Base-by-base conservation (phyloP, 2,113 vertebrate species). In the Montifringilla adamsi region DNA sequence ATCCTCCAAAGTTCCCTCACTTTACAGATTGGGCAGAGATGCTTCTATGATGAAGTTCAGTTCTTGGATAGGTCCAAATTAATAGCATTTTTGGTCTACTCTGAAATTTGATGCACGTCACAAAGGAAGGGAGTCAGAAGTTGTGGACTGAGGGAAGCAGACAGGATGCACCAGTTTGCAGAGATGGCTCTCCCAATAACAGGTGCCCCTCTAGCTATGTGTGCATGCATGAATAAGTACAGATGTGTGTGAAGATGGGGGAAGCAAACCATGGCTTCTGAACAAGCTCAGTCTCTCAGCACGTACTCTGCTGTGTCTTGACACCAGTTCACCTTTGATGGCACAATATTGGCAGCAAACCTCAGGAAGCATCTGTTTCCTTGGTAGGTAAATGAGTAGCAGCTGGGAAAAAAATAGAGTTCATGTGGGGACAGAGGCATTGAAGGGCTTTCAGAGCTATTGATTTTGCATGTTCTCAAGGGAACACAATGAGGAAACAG, bases 371-470 rank as follows among this genome's bases (percentile, higher is more conserved):
- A 94, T 93, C 96, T 95, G 82, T 26, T 67, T 91, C 70, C 55
- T 90, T 62, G 67, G 75, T 72, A 80, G 92, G 95, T 94, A 91
- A 95, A 93, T 91, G 82, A 93, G 46, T 26, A 93, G 75, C 94
- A 95, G 82, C 82, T 96, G 92, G 75, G 67, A 14, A 85, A 93
- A 93, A 94, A 89, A 78, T 3, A 19, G 78, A 87, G 85, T 91
- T 96, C 70, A 62, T 6, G 1, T 64, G 63, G 78, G 78, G 90
- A 96, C 67, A 78, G 74, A 91, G 27, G 44, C 66, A 52, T 39
- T 89, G 81, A 95, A 96, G 66, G 35, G 62, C 70, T 94, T 89
- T 94, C 81, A 64, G 70, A 94, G 74, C 37, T 89, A 96, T 90
- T 83, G 88, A 90, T 85, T 95, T 90, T 70, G 13, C 37, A 28